Evolutionary conservation across 2,888 invertebrate species (phyloP), one percentile per base, ranked within the genome.

Genomic region (Hypena proboscidalis): DNA sequence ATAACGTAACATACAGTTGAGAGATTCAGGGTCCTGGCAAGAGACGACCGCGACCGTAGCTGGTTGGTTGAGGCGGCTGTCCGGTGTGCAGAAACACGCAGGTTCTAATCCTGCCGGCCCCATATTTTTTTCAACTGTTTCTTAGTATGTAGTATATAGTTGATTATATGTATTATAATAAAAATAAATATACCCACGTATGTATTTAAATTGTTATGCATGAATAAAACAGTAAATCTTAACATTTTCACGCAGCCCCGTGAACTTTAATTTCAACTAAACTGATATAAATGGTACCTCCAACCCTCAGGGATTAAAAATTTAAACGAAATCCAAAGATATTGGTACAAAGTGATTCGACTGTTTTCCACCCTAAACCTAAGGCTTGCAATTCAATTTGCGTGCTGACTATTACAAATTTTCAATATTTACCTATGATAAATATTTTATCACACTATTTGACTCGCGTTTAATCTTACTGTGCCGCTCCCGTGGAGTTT

Each of bases 331-430:
- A 74, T 75, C 70, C 57, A 30, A 29, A 64, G 75, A 74, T 80
- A 83, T 82, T 83, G 75, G 70, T 60, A 55, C 52, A 53, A 63
- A 76, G 70, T 85, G 85, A 85, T 76, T 79, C 58, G 59, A 71
- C 82, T 52, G 53, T 78, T 83, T 83, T 64, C 42, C 56, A 67
- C 77, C 77, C 57, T 58, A 23, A 11, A 10, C 8, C 10, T 19
- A 29, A 10, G 19, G 14, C 8, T 38, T 19, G 73, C 69, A 72
- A 74, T 74, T 58, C 71, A 73, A 78, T 80, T 76, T 73, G 45
- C 38, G 35, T 45, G 63, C 74, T 76, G 74, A 79, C 68, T 55
- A 67, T 67, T 62, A 62, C 26, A 70, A 70, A 74, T 51, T 58
- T 57, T 71, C 54, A 65, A 53, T 54, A 55, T 55, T 41, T 59